phyloP scores from a whole-genome alignment of 1,140 invertebrate species.

The Drosophila sproati region DNA sequence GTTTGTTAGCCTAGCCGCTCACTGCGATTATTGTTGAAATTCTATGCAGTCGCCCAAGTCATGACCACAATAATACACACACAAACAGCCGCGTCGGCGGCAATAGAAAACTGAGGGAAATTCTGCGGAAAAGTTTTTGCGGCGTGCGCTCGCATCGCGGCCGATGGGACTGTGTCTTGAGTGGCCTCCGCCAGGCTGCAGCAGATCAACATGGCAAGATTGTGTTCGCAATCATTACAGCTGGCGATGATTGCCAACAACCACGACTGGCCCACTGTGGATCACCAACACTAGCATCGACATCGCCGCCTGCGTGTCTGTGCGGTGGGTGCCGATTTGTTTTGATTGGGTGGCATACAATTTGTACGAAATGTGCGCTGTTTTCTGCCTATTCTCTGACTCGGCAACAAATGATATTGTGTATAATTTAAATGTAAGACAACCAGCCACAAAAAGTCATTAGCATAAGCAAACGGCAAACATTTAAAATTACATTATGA shows the following conservation, averaged over 20 bases:
- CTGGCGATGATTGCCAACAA: conserved; percentile 62
- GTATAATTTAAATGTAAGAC: conserved; percentile 51
- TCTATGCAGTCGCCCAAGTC: conserved; percentile 75
- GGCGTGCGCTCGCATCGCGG: conserved; percentile 30
- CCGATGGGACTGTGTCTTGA: conserved; percentile 10
- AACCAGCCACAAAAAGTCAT: conserved; percentile 28
- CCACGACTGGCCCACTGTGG: conserved; percentile 67
- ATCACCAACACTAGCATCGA: conserved; percentile 51
- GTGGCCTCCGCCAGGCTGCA: conserved; percentile 2
- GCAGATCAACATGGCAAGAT: conserved; percentile 81
- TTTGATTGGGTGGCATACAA: conserved; percentile 58
- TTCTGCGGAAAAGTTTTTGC: conserved; percentile 72
- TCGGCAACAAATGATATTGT: conserved; percentile 23
- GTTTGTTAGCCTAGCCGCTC: conserved; percentile 67
- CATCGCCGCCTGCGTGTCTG: conserved; percentile 21
- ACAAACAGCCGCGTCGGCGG: neutral
- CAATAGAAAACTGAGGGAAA: conserved; percentile 68
- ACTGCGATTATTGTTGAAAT: conserved; percentile 78
- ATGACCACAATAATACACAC: conserved; percentile 52
- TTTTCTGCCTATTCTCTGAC: neutral
- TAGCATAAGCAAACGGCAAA: conserved; percentile 25
- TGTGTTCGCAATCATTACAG: conserved; percentile 83
- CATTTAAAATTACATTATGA: conserved; percentile 75
- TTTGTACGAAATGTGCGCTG: conserved; percentile 34
- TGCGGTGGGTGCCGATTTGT: conserved; percentile 58